Conservation (phyloP, 2,113 vertebrate species). For the Protobothrops mucrosquamatus region DNA sequence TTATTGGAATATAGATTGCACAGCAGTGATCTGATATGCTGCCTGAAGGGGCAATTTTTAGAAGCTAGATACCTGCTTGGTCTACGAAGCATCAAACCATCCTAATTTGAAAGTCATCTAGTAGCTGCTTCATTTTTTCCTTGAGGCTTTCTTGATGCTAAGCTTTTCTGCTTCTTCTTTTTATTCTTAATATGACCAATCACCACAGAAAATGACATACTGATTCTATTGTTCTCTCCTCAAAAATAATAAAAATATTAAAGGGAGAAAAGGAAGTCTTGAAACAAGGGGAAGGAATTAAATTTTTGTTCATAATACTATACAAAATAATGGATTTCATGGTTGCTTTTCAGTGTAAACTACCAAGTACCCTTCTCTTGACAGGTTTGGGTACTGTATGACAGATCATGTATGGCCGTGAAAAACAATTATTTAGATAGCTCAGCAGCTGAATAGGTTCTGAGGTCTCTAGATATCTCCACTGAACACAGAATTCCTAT, state of each 20-base stretch:
- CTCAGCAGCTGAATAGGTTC: background rate
- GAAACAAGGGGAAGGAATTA: background rate
- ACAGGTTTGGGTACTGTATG: background rate
- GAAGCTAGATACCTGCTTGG: background rate
- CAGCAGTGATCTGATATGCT: background rate
- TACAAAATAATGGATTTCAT: background rate
- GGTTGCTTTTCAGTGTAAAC: background rate
- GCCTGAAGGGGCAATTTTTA: background rate
- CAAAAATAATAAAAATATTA: background rate
- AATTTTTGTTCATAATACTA: background rate
- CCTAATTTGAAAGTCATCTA: background rate
- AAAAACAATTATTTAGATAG: background rate
- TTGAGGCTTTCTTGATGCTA: background rate
- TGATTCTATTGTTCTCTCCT: background rate
- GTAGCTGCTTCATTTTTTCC: background rate
- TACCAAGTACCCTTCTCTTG: background rate
- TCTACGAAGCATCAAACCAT: background rate
- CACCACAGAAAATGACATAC: background rate
- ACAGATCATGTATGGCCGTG: background rate
- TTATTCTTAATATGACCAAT: background rate
- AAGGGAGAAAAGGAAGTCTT: background rate
- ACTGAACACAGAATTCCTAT: background rate
- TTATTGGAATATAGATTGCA: background rate
- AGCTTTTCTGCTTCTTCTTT: background rate
- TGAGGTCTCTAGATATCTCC: background rate